Conservation (phyloP, 2,797 vertebrate genomes). For the Caiman crocodilus region DNA sequence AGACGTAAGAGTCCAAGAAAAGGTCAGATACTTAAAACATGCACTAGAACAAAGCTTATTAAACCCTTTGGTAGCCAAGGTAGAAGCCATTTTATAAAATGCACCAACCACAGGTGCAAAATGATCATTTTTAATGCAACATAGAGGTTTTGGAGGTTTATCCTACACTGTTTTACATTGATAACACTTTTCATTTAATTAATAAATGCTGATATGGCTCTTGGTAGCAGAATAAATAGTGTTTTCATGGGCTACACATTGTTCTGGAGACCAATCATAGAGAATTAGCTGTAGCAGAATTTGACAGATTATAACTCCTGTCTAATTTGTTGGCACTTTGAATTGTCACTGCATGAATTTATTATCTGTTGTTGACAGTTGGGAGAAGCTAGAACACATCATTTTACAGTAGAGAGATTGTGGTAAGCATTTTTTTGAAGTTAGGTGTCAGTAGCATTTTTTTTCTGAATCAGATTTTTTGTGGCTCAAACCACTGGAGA, state of each 20-base stretch:
- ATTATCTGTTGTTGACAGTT: no score
- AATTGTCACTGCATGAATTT: no score
- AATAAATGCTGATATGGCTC: background rate
- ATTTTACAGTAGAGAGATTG: no score
- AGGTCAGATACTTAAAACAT: background rate
- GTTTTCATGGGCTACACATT: background rate
- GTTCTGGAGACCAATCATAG: background rate
- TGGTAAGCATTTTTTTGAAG: no score
- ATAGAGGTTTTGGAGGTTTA: background rate
- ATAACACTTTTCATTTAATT: background rate
- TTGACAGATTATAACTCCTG: background rate
- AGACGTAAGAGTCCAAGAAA: background rate
- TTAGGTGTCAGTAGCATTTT: no score
- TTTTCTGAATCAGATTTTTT: no score
- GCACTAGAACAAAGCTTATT: background rate
- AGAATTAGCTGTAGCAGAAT: background rate
- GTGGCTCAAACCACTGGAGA: no score
- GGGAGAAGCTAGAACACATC: no score
- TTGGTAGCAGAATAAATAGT: background rate
- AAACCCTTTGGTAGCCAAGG: background rate
- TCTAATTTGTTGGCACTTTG: background rate
- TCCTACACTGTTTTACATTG: background rate
- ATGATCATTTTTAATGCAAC: background rate
- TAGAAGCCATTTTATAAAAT: background rate
- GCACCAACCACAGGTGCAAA: background rate